Conservation (phyloP, 2,888 invertebrate species). For the Eupithecia insigniata region DNA sequence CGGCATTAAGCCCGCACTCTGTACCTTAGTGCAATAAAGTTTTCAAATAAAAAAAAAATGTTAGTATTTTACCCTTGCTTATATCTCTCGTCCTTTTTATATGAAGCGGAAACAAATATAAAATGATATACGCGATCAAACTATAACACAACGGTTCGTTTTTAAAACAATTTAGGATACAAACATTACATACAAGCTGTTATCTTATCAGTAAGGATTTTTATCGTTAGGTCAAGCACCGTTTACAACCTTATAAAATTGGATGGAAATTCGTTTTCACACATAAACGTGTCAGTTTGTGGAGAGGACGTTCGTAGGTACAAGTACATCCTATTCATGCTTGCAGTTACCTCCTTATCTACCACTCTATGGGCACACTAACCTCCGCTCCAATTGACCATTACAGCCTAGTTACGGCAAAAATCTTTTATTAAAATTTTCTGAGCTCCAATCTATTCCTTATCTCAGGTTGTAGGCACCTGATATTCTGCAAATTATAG, state of each 20-base stretch:
- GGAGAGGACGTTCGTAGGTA: slow-evolving; percentile 16
- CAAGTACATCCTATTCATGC: slow-evolving; percentile 45
- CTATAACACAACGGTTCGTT: slow-evolving; percentile 1
- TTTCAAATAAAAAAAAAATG: too few species aligned
- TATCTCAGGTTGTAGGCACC: slow-evolving; percentile 42
- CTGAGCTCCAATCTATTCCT: slow-evolving; percentile 42
- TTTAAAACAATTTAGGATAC: slow-evolving; percentile 1
- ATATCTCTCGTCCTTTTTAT: not conserved
- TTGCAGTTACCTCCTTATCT: too few species aligned
- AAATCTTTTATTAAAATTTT: slow-evolving; percentile 65
- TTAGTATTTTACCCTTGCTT: too few species aligned
- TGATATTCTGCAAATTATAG: slow-evolving; percentile 43
- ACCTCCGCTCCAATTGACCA: slow-evolving; percentile 65
- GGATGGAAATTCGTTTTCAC: slow-evolving; percentile 44
- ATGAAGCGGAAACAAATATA: not conserved
- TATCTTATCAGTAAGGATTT: slow-evolving; percentile 12
- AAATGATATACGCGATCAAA: not conserved
- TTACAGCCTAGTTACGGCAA: slow-evolving; percentile 62
- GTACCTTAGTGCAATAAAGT: too few species aligned
- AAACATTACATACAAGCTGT: slow-evolving; percentile 12
- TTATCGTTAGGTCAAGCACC: slow-evolving; percentile 21
- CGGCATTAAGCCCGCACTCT: too few species aligned
- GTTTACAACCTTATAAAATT: slow-evolving; percentile 28
- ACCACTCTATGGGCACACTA: slow-evolving; percentile 60
- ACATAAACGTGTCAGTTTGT: slow-evolving; percentile 50